phyloP scores from a whole-genome alignment of 2,888 invertebrate species.

The Ecliptopera silaceata region DNA sequence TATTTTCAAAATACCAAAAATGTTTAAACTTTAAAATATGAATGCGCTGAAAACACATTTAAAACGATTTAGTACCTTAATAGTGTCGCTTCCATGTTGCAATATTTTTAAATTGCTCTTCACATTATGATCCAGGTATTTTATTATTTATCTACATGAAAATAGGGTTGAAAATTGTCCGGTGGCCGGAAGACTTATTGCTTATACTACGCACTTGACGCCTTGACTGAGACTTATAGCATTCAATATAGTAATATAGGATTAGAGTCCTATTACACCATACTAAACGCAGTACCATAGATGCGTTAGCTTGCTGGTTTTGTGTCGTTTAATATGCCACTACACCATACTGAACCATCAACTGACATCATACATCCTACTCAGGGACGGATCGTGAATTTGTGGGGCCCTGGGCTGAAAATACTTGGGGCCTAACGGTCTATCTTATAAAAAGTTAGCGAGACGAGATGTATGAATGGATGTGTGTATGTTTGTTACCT shows the following conservation, averaged over 20 bases:
- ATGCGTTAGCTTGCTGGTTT: no score
- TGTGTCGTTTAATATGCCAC: no score
- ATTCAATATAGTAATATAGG: constrained; percentile 1
- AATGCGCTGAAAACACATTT: constrained; percentile 26
- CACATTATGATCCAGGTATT: constrained; percentile 4
- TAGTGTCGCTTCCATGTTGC: constrained; percentile 23
- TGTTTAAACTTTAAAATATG: constrained; percentile 21
- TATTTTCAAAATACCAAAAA: not conserved
- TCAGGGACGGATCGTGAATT: no score
- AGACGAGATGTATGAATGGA: no score
- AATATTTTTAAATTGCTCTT: constrained; percentile 26
- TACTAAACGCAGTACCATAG: no score
- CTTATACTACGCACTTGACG: constrained; percentile 12
- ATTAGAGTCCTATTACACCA: no score
- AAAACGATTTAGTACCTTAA: constrained; percentile 31
- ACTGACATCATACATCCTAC: no score
- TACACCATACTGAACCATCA: no score
- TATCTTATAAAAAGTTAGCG: no score
- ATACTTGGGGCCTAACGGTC: no score
- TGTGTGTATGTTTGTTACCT: no score
- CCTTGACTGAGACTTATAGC: constrained; percentile 20
- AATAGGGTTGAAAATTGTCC: constrained; percentile 10
- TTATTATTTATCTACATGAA: constrained; percentile 1
- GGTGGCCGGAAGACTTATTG: constrained; percentile 3
- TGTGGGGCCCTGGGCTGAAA: no score